Base-by-base conservation (phyloP, 2,113 vertebrate genomes). In the Terrapene triunguis region DNA sequence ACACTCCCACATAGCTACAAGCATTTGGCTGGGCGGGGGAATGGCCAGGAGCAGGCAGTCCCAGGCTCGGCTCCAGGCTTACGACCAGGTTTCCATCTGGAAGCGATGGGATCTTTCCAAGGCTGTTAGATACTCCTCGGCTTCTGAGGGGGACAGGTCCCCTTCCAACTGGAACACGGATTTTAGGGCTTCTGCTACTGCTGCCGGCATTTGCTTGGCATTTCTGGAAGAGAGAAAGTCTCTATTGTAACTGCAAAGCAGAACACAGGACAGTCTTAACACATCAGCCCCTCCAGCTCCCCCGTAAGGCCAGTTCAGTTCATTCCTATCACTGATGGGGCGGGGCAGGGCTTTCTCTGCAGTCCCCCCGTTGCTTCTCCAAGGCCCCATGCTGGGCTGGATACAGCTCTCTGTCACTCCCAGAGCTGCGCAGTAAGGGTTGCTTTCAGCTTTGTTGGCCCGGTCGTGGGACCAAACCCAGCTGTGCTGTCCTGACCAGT, bases 61-160 rank as follows among this genome's bases (percentile, higher is more conserved):
- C 11, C 21, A 16, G 19, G 44, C 51, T 51, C 38, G 55, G 48
- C 91, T 88, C 76, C 89, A 90, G 84, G 55, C 32, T 98, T 89
- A 99, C 0, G 99, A 99, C 99, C 99, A 99, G 29, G 99, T 99
- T 97, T 99, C 99, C 0, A 97, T 98, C 98, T 99, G 99, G 96
- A 99, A 98, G n/a, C 97, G 99, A n/a, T 92, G 97, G 0, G 92
- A 94, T 82, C 94, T 98, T 97, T 99, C 99, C 97, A 99, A 98
- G 92, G 84, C 88, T 12, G 62, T 53, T 10, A 99, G 98, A 98
- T 99, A 98, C 80, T 98, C 94, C 16, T 98, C 95, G 0, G 99
- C 98, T 0, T 99, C 98, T 0, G 95, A 76, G 2, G 94, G 57
- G 0, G 99, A 99, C 69, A 99, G 88, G 5, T 97, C 97, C 1